Evolutionary conservation across 2,113 vertebrate species (phyloP), one percentile per base, ranked within the genome.

Genomic region (Chaetorhynchus papuensis): DNA sequence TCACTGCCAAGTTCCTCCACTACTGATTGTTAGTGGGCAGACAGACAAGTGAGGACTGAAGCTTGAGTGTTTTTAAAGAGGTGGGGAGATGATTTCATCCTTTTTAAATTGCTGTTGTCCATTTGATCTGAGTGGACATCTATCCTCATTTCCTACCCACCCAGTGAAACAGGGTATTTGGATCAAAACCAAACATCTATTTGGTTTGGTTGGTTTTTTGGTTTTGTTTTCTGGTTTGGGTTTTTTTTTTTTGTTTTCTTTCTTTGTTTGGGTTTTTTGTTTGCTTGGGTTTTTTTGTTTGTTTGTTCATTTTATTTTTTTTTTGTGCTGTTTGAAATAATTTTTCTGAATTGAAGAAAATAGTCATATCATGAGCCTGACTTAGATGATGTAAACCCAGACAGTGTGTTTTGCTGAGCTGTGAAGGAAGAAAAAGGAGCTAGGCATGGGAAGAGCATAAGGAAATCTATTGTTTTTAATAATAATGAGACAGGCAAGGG

Each of bases 21-120:
- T 0, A 0, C 7, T 59, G 7, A 10, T 13, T 2, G 3, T 10
- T 8, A 50, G 6, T 6, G 17, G 49, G 15, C 28, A 39, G 20
- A 26, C 10, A 83, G 54, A 24, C 9, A 44, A n/a, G 17, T 35
- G 8, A 39, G 26, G 13, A 35, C 7, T 1, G 3, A 80, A 6
- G 3, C 35, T 24, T 54, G 10, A 31, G 4, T 3, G 0, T 15
- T 77, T 56, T 31, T 44, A 31, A 83, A 59, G 18, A 39, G 3
- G 5, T 8, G 9, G 1, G 1, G 1, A 24, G 59, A 4, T 18
- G 3, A 52, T 13, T 24, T 77, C 1, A 27, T 59, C 18, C 6
- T 60, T 74, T 79, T 74, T 1, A 23, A 83, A 65, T 19, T 39
- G 4, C 17, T 35, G 0, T 41, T 21, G 5, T 21, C 21, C 21